Evolutionary conservation across 2,797 vertebrate species (phyloP), one percentile per base, ranked within the genome.

Genomic region (Masticophis lateralis): DNA sequence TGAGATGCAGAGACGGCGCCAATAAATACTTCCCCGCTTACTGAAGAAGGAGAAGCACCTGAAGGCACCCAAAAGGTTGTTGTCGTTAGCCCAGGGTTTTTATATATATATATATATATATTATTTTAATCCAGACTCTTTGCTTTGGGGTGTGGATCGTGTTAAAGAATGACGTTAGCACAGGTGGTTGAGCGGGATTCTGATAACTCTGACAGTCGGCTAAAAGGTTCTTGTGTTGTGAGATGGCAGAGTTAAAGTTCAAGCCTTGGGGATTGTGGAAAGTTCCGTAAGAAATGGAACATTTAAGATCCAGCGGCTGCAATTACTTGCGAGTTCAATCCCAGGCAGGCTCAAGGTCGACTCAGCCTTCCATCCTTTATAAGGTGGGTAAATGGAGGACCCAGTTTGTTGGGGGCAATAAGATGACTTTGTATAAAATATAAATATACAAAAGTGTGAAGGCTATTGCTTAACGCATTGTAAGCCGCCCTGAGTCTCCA

Each of bases 1-100:
- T 96, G 96, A 95, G 96, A 97, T 91, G 92, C 0, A 1, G 88
- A 63, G 61, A 28, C 20, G n/a, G 55, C 96, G 92, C 83, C 86
- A 83, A 91, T 93, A 95, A 95, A 95, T 95, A 63, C 61, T 96
- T 97, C 95, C 91, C 94, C 74, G 91, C 37, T 91, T 79, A 92
- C 74, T 86, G 96, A 92, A 92, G 87, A 61, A 87, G 90, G 37
- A 14, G 51, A 66, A 13, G 12, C n/a, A 61, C 43, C 47, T 0
- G 16, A 32, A 86, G 10, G 3, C 91, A 32, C 0, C 2, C 55
- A 90, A 79, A 92, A 93, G 83, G 12, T n/a, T n/a, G 90, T n/a
- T 60, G 27, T 14, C 25, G 6, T 83, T 47, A 60, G 14, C 27
- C 56, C n/a, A 90, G 51, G 25, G 20, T 25, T 89, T 69, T 90